Percentiles rank a stretch among this genome's conserved stretches.
These are phyloP conservation scores for Hirtodrosophila duncani DNA, from an alignment of 2,888 invertebrate genomes.

Conservation along the genomic window DNA sequence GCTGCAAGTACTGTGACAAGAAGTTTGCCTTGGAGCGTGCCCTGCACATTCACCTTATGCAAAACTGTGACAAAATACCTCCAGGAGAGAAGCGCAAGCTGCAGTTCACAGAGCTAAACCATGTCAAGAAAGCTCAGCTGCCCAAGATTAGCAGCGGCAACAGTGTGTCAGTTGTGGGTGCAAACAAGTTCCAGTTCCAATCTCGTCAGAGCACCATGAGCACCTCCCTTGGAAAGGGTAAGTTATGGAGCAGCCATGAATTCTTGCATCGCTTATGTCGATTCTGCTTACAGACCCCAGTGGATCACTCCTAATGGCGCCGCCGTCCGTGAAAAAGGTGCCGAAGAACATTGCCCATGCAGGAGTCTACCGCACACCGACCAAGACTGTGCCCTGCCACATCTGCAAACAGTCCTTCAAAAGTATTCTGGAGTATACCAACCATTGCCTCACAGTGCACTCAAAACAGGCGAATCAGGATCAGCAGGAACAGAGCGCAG, in stretches of 20 bases:
- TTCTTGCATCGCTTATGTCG: no score
- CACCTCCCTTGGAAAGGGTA: conserved; percentile 14
- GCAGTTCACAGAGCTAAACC: conserved; percentile 68
- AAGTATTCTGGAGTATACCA: conserved; percentile 71
- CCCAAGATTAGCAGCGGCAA: no score
- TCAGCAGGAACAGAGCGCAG: conserved; percentile 4
- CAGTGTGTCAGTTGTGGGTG: neutral
- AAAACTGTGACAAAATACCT: conserved; percentile 75
- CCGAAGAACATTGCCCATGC: conserved; percentile 67
- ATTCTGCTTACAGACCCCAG: neutral
- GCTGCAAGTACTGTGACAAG: conserved; percentile 75
- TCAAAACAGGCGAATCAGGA: conserved; percentile 34
- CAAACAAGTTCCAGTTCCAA: conserved; percentile 3
- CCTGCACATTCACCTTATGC: conserved; percentile 72
- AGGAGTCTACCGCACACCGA: conserved; percentile 75
- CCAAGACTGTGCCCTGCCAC: conserved; percentile 71
- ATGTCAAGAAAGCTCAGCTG: conserved; percentile 67
- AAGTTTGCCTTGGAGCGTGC: conserved; percentile 72
- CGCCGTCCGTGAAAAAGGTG: conserved; percentile 47
- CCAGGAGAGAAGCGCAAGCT: conserved; percentile 73
- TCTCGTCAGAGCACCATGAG: conserved; percentile 16
- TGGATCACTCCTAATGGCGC: conserved; percentile 34
- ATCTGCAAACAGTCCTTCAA: conserved; percentile 70
- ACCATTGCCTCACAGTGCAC: conserved; percentile 66
- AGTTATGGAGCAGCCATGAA: neutral